A percentile compares a stretch with the other conserved stretches of the same genome.
phyloP scores from a whole-genome alignment of 2,888 invertebrate genomes.

The Lissonota sp. region DNA sequence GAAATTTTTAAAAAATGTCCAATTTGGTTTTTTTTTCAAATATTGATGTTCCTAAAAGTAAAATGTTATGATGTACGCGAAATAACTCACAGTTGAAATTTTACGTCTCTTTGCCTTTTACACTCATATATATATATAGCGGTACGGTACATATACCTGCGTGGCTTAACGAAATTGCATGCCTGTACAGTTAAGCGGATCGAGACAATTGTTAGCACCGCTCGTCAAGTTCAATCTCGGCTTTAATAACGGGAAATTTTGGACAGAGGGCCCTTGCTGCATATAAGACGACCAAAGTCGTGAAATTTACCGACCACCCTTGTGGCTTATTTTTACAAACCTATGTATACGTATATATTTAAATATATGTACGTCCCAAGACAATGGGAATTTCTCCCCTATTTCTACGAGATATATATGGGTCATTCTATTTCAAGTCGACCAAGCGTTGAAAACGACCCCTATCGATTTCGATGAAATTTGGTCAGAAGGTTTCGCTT shows the following conservation, averaged over 20 bases:
- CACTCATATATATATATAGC: constrained; percentile 1
- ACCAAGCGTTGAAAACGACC: too few species aligned
- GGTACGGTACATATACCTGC: constrained; percentile 37
- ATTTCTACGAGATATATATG: background rate
- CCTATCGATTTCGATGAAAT: too few species aligned
- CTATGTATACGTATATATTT: background rate
- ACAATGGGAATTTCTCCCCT: background rate
- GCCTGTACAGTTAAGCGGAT: constrained; percentile 41
- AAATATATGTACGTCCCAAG: constrained; percentile 5
- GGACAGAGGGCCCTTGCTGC: background rate
- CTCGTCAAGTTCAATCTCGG: constrained; percentile 12
- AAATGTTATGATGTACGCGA: background rate
- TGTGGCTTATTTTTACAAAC: background rate
- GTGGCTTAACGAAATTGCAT: constrained; percentile 26
- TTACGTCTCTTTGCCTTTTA: background rate
- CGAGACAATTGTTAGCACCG: constrained; percentile 38
- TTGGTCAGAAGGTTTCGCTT: too few species aligned
- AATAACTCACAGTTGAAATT: background rate
- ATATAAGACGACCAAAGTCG: constrained; percentile 10
- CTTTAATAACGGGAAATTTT: constrained; percentile 58
- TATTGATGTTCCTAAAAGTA: background rate
- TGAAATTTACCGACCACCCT: constrained; percentile 12
- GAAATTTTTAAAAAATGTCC: background rate
- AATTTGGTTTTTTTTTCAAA: background rate
- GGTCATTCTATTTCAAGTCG: too few species aligned